phyloP scores from a whole-genome alignment of 2,797 vertebrate genomes.

The Helarctos malayanus region DNA sequence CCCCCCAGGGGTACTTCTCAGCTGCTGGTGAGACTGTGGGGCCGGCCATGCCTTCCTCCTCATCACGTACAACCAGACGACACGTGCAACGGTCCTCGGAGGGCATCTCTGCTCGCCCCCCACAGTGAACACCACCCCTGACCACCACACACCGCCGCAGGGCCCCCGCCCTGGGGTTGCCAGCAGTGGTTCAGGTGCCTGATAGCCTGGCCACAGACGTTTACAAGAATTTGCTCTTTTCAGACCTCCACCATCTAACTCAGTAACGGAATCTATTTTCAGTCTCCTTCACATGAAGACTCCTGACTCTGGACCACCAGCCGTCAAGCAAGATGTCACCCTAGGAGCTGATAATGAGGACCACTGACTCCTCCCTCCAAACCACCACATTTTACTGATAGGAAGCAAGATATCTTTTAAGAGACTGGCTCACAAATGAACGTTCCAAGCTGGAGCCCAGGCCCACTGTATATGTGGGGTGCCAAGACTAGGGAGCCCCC shows the following conservation, averaged over 20 bases:
- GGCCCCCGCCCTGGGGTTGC: rapidly evolving
- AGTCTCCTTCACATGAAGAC: background rate
- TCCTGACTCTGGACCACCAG: background rate
- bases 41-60: background rate
- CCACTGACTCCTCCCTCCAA: background rate
- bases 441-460: background rate
- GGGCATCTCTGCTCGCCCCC: background rate
- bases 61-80: background rate
- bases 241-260: rapidly evolving
- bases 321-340: too few species aligned
- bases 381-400: background rate
- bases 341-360: too few species aligned
- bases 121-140: rapidly evolving
- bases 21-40: rapidly evolving
- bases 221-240: rapidly evolving
- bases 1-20: background rate
- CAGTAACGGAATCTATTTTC: rapidly evolving
- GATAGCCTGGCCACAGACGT: background rate
- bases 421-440: background rate
- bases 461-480: background rate
- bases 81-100: too few species aligned
- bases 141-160: background rate
- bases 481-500: background rate
- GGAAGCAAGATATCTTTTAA: background rate
- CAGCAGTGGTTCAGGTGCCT: background rate